Evolutionary conservation across 2,888 invertebrate species (phyloP).

Genomic region (Phaonia tiefii): DNA sequence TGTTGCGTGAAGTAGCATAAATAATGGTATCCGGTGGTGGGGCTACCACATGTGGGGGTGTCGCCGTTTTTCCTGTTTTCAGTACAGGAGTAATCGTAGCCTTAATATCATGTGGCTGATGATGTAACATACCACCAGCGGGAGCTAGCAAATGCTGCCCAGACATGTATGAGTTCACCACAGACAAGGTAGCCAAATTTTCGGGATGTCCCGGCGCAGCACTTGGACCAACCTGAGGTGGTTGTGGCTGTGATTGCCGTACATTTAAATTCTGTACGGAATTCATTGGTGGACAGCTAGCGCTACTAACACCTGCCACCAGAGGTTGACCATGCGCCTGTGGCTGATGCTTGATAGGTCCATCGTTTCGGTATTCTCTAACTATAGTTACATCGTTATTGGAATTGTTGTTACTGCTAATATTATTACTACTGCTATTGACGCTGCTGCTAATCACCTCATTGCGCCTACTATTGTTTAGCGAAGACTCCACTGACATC

Average conservation of each 20-base stretch:
- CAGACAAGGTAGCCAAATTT: constrained; percentile 86
- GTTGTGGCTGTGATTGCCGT: constrained; percentile 65
- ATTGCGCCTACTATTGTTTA: constrained; percentile 66
- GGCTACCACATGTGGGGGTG: constrained; percentile 69
- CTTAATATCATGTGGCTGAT: constrained; percentile 81
- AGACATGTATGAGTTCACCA: constrained; percentile 82
- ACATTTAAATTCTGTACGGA: constrained; percentile 63
- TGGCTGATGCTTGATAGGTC: constrained; percentile 74
- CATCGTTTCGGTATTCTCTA: constrained; percentile 80
- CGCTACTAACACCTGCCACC: constrained; percentile 51
- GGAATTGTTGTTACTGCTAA: constrained; percentile 67
- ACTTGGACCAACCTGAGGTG: constrained; percentile 49
- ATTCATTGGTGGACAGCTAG: constrained; percentile 36
- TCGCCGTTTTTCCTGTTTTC: constrained; percentile 75
- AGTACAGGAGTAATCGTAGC: constrained; percentile 85
- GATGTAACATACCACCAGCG: constrained; percentile 69
- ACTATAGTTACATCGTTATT: constrained; percentile 79
- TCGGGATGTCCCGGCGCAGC: constrained; percentile 70
- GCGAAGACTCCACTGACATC: constrained; percentile 42
- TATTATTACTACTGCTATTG: constrained; percentile 59
- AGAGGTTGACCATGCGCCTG: constrained; percentile 72
- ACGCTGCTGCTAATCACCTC: constrained; percentile 68
- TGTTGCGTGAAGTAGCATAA: constrained; percentile 77
- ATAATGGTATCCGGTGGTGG: constrained; percentile 79
- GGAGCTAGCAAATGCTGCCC: constrained; percentile 71